Conservation (phyloP, 2,888 invertebrate species). For the Xestia rhomboidea region DNA sequence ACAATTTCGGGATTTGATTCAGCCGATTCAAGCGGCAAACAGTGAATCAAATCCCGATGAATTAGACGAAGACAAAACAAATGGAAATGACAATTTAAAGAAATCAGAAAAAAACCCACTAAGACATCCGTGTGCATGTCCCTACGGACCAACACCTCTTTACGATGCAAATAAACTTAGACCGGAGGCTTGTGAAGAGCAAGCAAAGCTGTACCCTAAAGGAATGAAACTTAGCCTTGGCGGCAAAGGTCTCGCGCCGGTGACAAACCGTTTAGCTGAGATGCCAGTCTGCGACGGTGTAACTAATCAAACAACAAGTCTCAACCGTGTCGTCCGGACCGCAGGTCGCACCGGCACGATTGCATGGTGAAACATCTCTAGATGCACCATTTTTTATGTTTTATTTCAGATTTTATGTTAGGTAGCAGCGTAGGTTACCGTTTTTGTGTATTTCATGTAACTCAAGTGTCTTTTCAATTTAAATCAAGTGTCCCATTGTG, state of each 20-base stretch:
- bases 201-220: conserved; percentile 35
- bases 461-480: not conserved
- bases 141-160: conserved; percentile 3
- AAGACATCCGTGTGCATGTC: not conserved
- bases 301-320: conserved; percentile 54
- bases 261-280: not conserved
- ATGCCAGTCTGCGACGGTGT: conserved; percentile 62
- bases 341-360: conserved; percentile 45
- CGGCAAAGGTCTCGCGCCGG: conserved; percentile 68
- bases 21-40: not conserved
- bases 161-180: not conserved
- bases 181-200: conserved; percentile 12
- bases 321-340: conserved; percentile 26
- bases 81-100: not conserved
- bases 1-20: conserved; percentile 50
- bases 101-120: not conserved
- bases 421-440: conserved; percentile 27
- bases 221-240: conserved; percentile 71
- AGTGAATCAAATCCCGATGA: not conserved
- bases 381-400: not conserved
- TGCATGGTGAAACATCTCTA: not conserved
- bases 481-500: conserved; percentile 22
- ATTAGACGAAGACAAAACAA: not conserved
- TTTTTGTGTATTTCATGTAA: conserved; percentile 21
- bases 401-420: conserved; percentile 3